Evolutionary conservation across 2,113 vertebrate species (phyloP).

Genomic region (Irena cyanogastra): DNA sequence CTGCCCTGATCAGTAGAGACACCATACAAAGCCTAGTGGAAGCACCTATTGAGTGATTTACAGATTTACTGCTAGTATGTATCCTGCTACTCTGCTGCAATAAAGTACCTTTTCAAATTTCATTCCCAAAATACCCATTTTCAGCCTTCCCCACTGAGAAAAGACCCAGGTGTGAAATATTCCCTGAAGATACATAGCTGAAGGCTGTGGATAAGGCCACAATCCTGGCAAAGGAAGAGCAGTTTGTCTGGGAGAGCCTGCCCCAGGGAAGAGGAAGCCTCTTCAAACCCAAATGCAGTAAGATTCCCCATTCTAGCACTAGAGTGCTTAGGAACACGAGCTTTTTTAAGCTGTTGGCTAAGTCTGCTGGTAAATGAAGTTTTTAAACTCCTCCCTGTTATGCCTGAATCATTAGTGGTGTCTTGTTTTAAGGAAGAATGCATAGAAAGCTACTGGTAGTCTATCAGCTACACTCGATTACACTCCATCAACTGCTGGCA

Average conservation of each 20-base stretch:
- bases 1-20: background rate
- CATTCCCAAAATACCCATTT: background rate
- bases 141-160: background rate
- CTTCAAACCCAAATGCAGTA: background rate
- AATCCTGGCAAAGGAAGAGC: background rate
- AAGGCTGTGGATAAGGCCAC: background rate
- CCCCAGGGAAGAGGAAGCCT: background rate
- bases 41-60: background rate
- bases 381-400: background rate
- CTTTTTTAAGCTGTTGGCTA: background rate
- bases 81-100: background rate
- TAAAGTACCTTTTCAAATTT: background rate
- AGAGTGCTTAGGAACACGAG: background rate
- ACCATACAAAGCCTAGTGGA: background rate
- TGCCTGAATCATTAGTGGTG: background rate
- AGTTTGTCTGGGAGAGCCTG: background rate
- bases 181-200: background rate
- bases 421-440: background rate
- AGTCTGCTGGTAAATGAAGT: background rate
- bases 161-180: background rate
- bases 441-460: background rate
- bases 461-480: background rate
- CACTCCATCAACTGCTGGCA: background rate
- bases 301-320: background rate
- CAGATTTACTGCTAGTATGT: background rate